Conservation (phyloP, 2,888 invertebrate species). For the Calameuta idolon region DNA sequence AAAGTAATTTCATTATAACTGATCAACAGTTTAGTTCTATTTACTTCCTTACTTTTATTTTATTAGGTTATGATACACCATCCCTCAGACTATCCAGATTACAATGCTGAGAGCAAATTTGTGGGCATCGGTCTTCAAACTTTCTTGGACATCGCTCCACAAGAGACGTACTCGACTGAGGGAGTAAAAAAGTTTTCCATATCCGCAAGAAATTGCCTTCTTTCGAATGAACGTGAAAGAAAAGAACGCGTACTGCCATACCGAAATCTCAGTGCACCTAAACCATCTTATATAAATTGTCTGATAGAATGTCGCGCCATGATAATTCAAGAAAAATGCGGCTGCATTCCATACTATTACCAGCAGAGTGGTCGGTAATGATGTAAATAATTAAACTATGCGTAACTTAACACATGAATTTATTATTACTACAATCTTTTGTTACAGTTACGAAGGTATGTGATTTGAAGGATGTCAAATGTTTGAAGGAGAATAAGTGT, state of each 20-base stretch:
- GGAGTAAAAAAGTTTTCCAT: conserved; percentile 69
- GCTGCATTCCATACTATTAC: conserved; percentile 74
- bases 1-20: conserved; percentile 64
- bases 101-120: conserved; percentile 73
- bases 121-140: conserved; percentile 72
- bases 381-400: conserved; percentile 35
- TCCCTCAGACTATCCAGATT: conserved; percentile 75
- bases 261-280: conserved; percentile 57
- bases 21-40: not conserved
- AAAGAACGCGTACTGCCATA: not conserved
- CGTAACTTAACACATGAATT: conserved; percentile 44
- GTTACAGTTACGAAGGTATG: conserved; percentile 62
- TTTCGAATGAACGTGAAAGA: conserved; percentile 68
- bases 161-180: conserved; percentile 73
- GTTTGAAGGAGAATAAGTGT: conserved; percentile 66
- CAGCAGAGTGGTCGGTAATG: conserved; percentile 64
- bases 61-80: conserved; percentile 65
- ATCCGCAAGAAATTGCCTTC: conserved; percentile 72
- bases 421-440: conserved; percentile 1
- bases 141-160: conserved; percentile 74
- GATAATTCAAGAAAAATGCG: conserved; percentile 68
- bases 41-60: conserved; percentile 4
- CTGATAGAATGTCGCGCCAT: conserved; percentile 71
- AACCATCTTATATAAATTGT: conserved; percentile 77
- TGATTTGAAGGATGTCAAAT: conserved; percentile 69